Evolutionary conservation across 2,888 invertebrate species (phyloP).

Genomic region (Brachyptera putata): DNA sequence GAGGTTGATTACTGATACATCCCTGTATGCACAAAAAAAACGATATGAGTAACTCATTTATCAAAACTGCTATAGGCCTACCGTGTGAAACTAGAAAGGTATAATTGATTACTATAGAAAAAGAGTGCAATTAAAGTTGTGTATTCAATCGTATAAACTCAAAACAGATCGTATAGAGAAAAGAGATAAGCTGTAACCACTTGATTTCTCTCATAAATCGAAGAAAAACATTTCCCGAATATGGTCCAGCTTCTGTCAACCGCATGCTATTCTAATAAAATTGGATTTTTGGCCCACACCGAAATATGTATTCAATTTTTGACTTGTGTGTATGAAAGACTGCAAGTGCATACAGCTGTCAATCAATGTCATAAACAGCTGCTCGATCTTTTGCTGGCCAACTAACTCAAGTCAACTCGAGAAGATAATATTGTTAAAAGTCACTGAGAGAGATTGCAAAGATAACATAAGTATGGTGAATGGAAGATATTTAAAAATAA

Average conservation of each 20-base stretch:
- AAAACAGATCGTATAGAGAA: too few species aligned
- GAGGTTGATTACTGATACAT: too few species aligned
- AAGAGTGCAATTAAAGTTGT: too few species aligned
- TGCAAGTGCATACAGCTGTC: constrained; percentile 16
- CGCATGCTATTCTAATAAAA: background rate
- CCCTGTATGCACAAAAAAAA: too few species aligned
- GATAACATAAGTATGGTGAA: constrained; percentile 7
- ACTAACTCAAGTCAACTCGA: background rate
- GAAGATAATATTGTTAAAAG: constrained; percentile 11
- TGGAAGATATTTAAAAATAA: background rate
- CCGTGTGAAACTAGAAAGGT: too few species aligned
- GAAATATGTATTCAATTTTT: constrained; percentile 14
- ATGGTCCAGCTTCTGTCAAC: background rate
- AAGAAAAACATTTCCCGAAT: too few species aligned
- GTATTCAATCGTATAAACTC: too few species aligned
- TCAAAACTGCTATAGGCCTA: too few species aligned
- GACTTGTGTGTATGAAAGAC: background rate
- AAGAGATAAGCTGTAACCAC: too few species aligned
- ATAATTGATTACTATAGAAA: too few species aligned
- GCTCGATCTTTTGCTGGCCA: background rate
- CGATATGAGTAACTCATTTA: too few species aligned
- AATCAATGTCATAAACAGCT: constrained; percentile 10
- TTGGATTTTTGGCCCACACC: constrained; percentile 9
- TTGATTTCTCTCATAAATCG: too few species aligned
- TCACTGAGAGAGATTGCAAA: background rate